Conservation (phyloP, 2,797 vertebrate species). For the Sebastes nivosus region DNA sequence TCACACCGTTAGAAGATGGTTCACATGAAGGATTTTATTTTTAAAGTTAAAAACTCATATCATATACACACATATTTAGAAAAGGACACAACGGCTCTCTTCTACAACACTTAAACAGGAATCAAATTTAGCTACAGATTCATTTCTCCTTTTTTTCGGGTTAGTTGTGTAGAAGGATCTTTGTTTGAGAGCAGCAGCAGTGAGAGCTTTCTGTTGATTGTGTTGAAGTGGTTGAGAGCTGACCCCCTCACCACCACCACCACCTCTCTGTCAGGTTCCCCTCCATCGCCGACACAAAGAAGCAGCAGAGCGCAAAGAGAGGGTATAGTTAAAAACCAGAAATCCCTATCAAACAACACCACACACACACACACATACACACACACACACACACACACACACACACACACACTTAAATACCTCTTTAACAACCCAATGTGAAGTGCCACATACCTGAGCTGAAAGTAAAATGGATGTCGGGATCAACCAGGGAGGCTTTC, state of each 20-base stretch:
- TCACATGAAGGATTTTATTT: neutral
- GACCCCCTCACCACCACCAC: neutral
- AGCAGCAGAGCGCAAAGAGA: constrained; percentile 35
- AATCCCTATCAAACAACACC: constrained; percentile 18
- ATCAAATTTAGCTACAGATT: neutral
- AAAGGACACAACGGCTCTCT: neutral
- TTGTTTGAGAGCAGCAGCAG: constrained; percentile 2
- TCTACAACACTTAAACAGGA: neutral
- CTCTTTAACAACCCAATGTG: constrained; percentile 14
- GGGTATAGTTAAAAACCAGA: constrained; percentile 36
- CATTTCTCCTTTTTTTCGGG: neutral
- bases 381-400: constrained; percentile 6
- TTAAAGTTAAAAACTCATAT: neutral
- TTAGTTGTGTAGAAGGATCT: neutral
- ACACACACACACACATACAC: neutral
- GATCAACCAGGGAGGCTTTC: constrained; percentile 47
- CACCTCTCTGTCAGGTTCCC: constrained; percentile 8
- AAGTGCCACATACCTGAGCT: constrained; percentile 65
- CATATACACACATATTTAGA: neutral
- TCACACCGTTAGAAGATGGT: neutral
- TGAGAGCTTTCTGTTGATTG: constrained; percentile 45
- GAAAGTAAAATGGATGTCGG: constrained; percentile 54
- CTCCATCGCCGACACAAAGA: constrained; percentile 38
- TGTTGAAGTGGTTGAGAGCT: constrained; percentile 39
- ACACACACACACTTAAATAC: constrained; percentile 32